Evolutionary conservation across 2,797 vertebrate genomes (phyloP).

Genomic region (Sandelia bainsii): DNA sequence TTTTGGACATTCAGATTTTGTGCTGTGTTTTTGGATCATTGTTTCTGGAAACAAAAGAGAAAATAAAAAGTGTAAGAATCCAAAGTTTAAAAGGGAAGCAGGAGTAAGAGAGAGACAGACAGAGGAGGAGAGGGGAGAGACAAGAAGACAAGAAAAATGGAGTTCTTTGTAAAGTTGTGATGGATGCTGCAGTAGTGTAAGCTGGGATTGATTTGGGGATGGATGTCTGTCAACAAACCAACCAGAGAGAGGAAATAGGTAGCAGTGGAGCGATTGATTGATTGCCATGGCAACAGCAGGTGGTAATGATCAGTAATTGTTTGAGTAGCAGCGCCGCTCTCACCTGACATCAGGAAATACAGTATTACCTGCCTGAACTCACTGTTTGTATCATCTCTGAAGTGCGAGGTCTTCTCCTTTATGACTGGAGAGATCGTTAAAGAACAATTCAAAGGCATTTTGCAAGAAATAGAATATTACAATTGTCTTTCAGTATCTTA

Average conservation of each 20-base stretch:
- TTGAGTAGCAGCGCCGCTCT: constrained; percentile 6
- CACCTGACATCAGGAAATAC: constrained; percentile 8
- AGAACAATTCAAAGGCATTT: constrained; percentile 23
- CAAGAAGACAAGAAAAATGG: constrained; percentile 39
- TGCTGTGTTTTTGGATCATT: not conserved
- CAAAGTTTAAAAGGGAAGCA: constrained; percentile 26
- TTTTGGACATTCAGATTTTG: constrained; percentile 2
- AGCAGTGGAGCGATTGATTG: no score
- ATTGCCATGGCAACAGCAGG: not conserved
- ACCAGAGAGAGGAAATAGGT: constrained; percentile 14
- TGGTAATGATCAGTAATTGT: constrained; percentile 58
- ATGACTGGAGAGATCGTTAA: constrained; percentile 27
- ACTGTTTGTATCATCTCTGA: not conserved
- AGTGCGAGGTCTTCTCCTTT: constrained; percentile 13
- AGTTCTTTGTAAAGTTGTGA: constrained; percentile 41
- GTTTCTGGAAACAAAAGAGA: not conserved
- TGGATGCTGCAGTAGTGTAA: constrained; percentile 56
- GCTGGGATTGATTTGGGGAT: constrained; percentile 65
- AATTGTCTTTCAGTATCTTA: constrained; percentile 32
- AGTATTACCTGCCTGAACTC: constrained; percentile 19
- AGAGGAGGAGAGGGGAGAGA: constrained; percentile 11
- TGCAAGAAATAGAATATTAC: constrained; percentile 42
- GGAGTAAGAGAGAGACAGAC: constrained; percentile 13
- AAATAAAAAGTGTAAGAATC: constrained; percentile 18
- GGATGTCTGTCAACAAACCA: constrained; percentile 60